These are phyloP conservation scores for Lepidotrigona ventralis DNA, from an alignment of 1,140 invertebrate species.

Conservation along the genomic window DNA sequence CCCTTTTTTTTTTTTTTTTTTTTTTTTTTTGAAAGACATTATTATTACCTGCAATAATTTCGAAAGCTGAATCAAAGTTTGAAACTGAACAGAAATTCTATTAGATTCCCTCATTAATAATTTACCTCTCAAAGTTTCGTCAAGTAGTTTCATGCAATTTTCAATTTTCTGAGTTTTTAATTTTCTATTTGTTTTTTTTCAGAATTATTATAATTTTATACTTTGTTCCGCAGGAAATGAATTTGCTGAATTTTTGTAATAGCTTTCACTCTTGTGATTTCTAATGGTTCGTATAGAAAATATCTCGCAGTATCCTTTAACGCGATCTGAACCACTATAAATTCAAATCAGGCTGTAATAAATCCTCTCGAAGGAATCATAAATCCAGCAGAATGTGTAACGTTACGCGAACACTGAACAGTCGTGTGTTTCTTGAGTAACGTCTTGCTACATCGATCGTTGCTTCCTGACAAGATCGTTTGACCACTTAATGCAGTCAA, in stretches of 20 bases:
- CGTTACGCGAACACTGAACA: neutral
- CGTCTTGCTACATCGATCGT: neutral
- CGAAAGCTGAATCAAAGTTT: too few species aligned
- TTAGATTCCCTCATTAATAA: too few species aligned
- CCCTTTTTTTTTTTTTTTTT: too few species aligned
- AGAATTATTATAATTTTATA: neutral
- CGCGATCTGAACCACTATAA: neutral
- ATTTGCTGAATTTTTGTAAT: neutral
- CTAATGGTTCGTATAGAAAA: neutral
- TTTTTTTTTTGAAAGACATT: too few species aligned
- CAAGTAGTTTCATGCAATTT: too few species aligned
- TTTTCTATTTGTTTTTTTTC: too few species aligned
- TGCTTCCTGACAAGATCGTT: neutral
- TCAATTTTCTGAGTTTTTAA: too few species aligned
- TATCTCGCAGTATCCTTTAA: neutral
- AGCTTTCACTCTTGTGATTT: neutral
- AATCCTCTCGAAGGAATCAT: neutral
- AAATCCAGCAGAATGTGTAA: neutral
- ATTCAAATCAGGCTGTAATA: slow-evolving; percentile 10
- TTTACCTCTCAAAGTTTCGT: too few species aligned
- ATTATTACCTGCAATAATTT: too few species aligned
- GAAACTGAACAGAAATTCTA: too few species aligned
- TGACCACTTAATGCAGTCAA: neutral
- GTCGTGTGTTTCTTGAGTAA: neutral
- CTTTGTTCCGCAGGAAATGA: neutral